A percentile compares a stretch with the other conserved stretches of the same genome.
Evolutionary conservation across 2,113 vertebrate genomes (phyloP).

Genomic region (Cochlearius cochlearius): DNA sequence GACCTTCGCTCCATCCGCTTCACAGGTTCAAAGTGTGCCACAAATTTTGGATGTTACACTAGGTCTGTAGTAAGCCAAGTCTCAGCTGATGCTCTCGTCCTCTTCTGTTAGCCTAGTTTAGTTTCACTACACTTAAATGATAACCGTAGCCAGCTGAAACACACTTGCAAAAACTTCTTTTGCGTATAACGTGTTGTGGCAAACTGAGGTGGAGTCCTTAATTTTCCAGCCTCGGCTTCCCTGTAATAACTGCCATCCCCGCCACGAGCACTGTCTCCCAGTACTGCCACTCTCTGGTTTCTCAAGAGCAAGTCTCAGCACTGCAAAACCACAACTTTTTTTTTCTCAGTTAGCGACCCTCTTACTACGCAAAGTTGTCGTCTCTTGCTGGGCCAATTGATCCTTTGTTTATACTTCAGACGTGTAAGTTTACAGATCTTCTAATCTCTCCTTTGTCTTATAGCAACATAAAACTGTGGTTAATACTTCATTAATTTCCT

Average conservation of each 20-base stretch:
- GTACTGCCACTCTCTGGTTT: not conserved
- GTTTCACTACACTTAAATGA: not conserved
- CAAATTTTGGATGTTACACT: not conserved
- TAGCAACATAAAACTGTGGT: not conserved
- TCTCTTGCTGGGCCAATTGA: constrained; percentile 31
- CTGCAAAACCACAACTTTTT: not conserved
- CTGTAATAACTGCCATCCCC: not conserved
- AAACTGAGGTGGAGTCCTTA: not conserved
- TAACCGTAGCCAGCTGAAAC: not conserved
- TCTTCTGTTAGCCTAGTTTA: not conserved
- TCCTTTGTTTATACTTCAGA: constrained; percentile 13
- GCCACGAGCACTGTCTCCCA: not conserved
- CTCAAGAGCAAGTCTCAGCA: not conserved
- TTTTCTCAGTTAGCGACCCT: not conserved
- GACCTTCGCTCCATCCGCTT: not conserved
- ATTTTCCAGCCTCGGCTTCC: not conserved
- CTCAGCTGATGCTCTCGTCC: not conserved
- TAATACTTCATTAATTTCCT: constrained; percentile 24
- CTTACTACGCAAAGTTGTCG: not conserved
- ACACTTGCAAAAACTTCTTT: not conserved
- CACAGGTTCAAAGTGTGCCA: not conserved
- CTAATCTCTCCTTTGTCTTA: constrained; percentile 47
- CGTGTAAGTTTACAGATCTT: not conserved
- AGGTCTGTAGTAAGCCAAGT: not conserved
- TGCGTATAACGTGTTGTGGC: not conserved